phyloP scores from a whole-genome alignment of 2,113 vertebrate genomes.

The Bucco capensis region DNA sequence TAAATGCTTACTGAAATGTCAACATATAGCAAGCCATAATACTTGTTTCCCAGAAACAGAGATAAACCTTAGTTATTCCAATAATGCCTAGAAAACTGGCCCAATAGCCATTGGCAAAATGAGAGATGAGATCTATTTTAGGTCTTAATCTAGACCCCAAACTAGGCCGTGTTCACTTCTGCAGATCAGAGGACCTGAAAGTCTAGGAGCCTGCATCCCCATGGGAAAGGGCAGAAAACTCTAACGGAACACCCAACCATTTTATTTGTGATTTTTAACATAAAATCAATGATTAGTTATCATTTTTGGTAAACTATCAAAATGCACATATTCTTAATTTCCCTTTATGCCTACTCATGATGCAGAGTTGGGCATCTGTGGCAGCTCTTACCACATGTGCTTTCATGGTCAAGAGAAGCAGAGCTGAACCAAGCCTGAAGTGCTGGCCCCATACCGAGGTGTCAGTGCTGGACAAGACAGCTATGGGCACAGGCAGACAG shows the following conservation, averaged over 20 bases:
- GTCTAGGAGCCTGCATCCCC: neutral
- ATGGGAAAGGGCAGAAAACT: neutral
- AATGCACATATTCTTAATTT: neutral
- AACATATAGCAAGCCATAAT: neutral
- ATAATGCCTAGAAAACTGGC: neutral
- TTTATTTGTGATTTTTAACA: neutral
- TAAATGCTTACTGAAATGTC: neutral
- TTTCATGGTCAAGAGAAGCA: neutral
- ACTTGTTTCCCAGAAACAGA: neutral
- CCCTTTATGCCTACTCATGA: neutral
- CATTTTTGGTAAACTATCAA: neutral
- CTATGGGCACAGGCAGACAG: fast-evolving
- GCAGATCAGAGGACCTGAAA: neutral
- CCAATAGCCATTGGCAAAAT: neutral
- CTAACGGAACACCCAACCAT: neutral
- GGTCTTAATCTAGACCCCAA: neutral
- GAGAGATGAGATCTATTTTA: neutral
- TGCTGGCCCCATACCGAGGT: neutral
- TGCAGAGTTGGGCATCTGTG: neutral
- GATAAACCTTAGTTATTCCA: neutral
- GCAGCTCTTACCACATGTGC: neutral
- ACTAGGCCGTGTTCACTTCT: neutral
- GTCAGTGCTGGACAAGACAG: fast-evolving
- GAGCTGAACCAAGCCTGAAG: fast-evolving
- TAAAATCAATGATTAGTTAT: neutral